Percentiles rank a stretch among this genome's conserved stretches.
phyloP scores from a whole-genome alignment of 2,888 invertebrate species.

The Patella caerulea region DNA sequence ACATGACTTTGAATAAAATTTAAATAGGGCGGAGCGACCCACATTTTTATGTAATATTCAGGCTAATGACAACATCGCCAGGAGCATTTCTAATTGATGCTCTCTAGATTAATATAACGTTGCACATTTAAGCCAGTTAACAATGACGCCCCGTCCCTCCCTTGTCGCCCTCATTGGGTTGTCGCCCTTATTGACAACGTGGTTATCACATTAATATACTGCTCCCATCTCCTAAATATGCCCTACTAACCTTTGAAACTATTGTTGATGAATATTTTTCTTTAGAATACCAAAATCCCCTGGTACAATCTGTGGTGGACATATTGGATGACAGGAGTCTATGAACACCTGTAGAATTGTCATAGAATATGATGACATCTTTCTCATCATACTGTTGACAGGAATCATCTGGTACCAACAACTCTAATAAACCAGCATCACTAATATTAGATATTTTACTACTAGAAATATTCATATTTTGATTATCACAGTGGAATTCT shows the following conservation, averaged over 20 bases:
- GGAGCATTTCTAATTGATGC: too few species aligned
- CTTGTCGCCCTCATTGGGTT: too few species aligned
- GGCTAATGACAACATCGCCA: too few species aligned
- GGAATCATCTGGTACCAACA: slow-evolving; percentile 7
- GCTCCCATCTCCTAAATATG: too few species aligned
- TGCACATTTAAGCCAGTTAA: too few species aligned
- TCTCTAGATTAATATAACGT: too few species aligned
- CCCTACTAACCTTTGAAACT: slow-evolving; percentile 80
- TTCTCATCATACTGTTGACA: slow-evolving; percentile 4
- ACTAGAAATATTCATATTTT: slow-evolving; percentile 26
- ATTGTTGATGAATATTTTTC: slow-evolving; percentile 81
- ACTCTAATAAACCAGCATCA: background rate
- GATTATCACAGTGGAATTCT: slow-evolving; percentile 82
- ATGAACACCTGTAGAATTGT: background rate
- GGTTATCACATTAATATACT: too few species aligned
- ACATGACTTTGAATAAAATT: too few species aligned
- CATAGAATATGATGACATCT: background rate
- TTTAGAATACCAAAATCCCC: slow-evolving; percentile 83
- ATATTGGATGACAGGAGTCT: background rate
- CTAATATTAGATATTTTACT: slow-evolving; percentile 19
- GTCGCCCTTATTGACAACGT: too few species aligned
- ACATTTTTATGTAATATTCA: too few species aligned
- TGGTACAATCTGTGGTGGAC: slow-evolving; percentile 36
- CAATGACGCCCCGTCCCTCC: too few species aligned
- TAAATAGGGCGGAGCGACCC: too few species aligned